These are phyloP conservation scores for Sciurus carolinensis DNA, from an alignment of 2,797 vertebrate genomes.

Conservation along the genomic window DNA sequence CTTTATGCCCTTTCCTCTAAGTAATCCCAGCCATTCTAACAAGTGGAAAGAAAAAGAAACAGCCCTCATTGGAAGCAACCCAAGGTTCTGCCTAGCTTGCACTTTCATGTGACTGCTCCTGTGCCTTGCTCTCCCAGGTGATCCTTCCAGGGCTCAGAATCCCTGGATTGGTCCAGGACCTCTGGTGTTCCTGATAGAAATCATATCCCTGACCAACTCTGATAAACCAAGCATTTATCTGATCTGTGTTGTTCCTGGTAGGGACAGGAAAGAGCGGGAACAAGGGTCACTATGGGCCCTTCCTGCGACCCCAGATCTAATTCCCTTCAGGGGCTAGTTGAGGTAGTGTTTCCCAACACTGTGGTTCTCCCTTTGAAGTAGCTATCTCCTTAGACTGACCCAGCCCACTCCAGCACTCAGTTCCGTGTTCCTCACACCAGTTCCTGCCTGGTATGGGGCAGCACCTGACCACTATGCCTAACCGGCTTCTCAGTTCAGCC, in stretches of 20 bases:
- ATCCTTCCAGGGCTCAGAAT: not conserved
- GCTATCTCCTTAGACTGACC: not conserved
- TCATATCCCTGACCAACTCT: not conserved
- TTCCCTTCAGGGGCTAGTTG: too few species aligned
- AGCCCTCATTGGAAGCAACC: not conserved
- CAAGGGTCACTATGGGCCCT: too few species aligned
- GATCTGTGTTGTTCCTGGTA: too few species aligned
- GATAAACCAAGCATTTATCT: too few species aligned
- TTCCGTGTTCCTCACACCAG: not conserved
- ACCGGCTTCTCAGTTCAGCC: too few species aligned
- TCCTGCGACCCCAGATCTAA: too few species aligned
- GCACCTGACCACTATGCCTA: too few species aligned
- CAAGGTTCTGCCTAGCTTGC: not conserved
- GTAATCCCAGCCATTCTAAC: not conserved
- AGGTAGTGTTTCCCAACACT: not conserved
- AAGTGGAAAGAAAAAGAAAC: not conserved
- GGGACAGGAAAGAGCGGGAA: too few species aligned
- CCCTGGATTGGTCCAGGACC: too few species aligned
- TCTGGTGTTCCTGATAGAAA: too few species aligned
- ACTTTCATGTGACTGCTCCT: not conserved
- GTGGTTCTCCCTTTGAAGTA: not conserved
- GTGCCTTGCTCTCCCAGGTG: fast-evolving
- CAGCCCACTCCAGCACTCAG: not conserved
- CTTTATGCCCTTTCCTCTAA: not conserved
- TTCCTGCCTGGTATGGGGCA: too few species aligned